These are phyloP conservation scores for Platynereis dumerilii DNA, from an alignment of 2,888 invertebrate species.

Conservation along the genomic window DNA sequence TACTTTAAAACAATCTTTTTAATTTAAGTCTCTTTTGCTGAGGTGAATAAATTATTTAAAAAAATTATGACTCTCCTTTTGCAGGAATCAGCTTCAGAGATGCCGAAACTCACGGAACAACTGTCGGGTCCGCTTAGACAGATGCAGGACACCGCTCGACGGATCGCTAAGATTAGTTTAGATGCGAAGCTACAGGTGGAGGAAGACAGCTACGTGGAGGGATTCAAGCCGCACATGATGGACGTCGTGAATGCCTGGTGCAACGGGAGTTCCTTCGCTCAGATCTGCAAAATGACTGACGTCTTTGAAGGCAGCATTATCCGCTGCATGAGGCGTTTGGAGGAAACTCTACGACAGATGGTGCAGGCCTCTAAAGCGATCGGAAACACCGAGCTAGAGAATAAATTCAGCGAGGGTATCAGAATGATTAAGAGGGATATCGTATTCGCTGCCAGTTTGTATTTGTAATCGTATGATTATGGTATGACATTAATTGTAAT, in stretches of 20 bases:
- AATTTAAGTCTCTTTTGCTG: too few relatives aligned
- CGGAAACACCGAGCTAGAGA: slow-evolving; percentile 93
- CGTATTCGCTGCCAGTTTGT: slow-evolving; percentile 98
- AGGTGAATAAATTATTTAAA: too few relatives aligned
- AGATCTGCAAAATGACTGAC: slow-evolving; percentile 78
- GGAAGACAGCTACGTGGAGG: slow-evolving; percentile 88
- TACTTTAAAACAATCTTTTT: too few relatives aligned
- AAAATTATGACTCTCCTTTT: too few relatives aligned
- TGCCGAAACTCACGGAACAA: slow-evolving; percentile 83
- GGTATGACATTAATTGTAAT: too few relatives aligned
- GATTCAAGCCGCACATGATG: slow-evolving; percentile 95
- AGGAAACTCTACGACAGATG: slow-evolving; percentile 94
- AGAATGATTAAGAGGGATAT: slow-evolving; percentile 95
- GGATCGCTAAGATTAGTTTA: slow-evolving; percentile 69
- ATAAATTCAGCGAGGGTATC: slow-evolving; percentile 86
- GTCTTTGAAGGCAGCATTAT: slow-evolving; percentile 74
- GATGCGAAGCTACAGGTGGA: slow-evolving; percentile 70
- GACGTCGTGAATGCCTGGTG: slow-evolving; percentile 97
- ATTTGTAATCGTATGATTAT: too few relatives aligned
- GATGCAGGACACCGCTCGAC: slow-evolving; percentile 84
- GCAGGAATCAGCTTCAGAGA: slow-evolving; percentile 80
- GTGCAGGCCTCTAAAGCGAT: slow-evolving; percentile 96
- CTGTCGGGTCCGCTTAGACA: slow-evolving; percentile 85
- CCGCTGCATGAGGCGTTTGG: slow-evolving; percentile 92
- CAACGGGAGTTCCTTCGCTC: slow-evolving; percentile 87